Conservation (phyloP, 2,888 invertebrate species). For the Synanthedon myopaeformis region DNA sequence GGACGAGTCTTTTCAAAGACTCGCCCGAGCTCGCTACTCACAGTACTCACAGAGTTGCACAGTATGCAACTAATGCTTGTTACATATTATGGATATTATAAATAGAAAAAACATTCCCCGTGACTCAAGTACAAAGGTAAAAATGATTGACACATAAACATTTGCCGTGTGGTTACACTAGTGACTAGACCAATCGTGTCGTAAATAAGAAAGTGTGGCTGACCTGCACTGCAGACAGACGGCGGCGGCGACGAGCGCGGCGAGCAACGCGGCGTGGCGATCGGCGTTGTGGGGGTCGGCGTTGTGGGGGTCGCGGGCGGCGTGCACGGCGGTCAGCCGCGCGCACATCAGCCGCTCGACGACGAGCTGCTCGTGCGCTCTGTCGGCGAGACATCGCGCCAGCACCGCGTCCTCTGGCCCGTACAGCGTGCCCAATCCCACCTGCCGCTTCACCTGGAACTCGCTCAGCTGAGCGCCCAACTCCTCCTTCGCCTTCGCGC, state of each 20-base stretch:
- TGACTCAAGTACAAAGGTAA: no score
- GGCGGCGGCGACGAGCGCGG: conserved; percentile 46
- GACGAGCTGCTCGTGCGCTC: conserved; percentile 43
- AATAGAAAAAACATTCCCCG: no score
- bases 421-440: conserved; percentile 90
- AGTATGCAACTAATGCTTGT: no score
- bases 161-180: no score
- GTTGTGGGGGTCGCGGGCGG: conserved; percentile 10
- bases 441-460: conserved; percentile 89
- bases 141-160: no score
- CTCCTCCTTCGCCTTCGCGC: conserved; percentile 85
- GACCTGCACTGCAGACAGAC: conserved; percentile 43
- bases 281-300: conserved; percentile 10
- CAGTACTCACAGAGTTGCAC: no score
- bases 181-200: no score
- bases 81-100: no score
- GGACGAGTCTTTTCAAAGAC: no score
- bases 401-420: conserved; percentile 87
- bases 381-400: conserved; percentile 82
- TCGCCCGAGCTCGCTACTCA: no score
- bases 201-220: neutral
- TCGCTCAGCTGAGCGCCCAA: conserved; percentile 83
- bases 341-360: conserved; percentile 49
- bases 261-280: conserved; percentile 31
- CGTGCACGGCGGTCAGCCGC: conserved; percentile 18